Base-by-base conservation (phyloP, 2,797 vertebrate species). In the Iguana delicatissima region DNA sequence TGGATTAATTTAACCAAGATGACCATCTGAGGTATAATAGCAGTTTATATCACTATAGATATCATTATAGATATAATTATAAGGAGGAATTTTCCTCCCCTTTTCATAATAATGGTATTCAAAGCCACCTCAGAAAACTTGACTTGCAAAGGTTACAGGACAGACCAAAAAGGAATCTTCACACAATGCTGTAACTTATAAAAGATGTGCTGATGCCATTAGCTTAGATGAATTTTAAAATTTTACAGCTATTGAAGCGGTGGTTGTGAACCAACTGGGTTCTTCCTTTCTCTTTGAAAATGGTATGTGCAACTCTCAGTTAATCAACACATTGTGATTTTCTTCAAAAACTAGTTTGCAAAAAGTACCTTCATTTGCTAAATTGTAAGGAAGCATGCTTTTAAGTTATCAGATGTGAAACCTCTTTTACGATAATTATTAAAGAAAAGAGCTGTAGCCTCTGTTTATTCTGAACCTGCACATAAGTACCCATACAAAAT, bases 271-370 rank as follows among this genome's bases (percentile, higher is more conserved):
- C 77, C 18, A 72, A 2, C 4, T 0, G 77, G 38, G 35, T 81
- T 92, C 91, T 92, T 2, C 59, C 84, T 90, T 29, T 20, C 85
- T 18, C 2, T 86, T 6, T 76, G 46, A 8, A 29, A 7, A 18
- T 46, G 26, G 64, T 59, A 14, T 6, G 69, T 3, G 32, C 7
- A 80, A 55, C 4, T 38, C 10, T 59, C 29, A 42, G 13, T 69
- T 91, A 29, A 79, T 87, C 10, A 72, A 85, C 84, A 85, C 84
- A 74, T 74, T 24, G n/a, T 87, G 91, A 87, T 72, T 2, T 77
- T 84, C 2, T 80, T 13, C 87, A 67, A 81, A 69, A 76, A 72
- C 24, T 77, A 89, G 89, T 91, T 72, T 0, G 0, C 62, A 92
- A 90, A 72, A 85, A 29, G 0, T 69, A 8, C 18, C 83, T 3